Evolutionary conservation across 64 coral and sea anemone species (phyloP), one percentile per base, ranked within the genome.

Genomic region (Pocillopora damicornis): DNA sequence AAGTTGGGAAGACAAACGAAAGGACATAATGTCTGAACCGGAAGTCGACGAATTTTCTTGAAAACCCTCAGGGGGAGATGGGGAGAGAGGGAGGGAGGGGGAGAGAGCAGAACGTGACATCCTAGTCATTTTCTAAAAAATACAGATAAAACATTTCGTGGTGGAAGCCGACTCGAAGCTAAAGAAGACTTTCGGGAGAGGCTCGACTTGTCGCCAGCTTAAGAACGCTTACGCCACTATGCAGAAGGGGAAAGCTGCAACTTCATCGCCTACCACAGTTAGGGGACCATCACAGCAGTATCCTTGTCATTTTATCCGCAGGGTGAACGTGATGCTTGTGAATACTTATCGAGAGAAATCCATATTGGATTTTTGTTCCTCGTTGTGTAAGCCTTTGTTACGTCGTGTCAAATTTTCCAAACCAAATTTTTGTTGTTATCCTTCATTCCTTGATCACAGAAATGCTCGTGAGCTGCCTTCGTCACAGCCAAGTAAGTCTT

Each of bases 121-220:
- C 42, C 7, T 51, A 0, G 3, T 51, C 42, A 51, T 51, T 51
- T 51, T 51, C 42, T 51, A 1, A 51, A 1, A 51, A 51, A 51
- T 51, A 51, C 42, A 7, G 42, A 51, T 51, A 7, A 51, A 30
- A 30, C 30, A 30, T 30, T 30, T 30, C 30, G 0, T 30, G 30
- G 30, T 30, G 30, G 30, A 30, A 30, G 30, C 30, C 30, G 30
- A 30, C 30, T 30, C 66, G 79, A 89, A 75, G 69, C 81, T 88
- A 96, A 91, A 88, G 94, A 96, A 96, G 94, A 96, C 94, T 82
- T 96, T 96, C 91, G 87, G 74, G 86, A 87, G 88, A 89, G 89
- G 91, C 87, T 93, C 89, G 88, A 73, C 84, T 67, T 86, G 79
- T 92, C 86, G 92, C 89, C 73, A 90, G 94, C 94, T 91, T 96